Percentiles rank a stretch among this genome's conserved stretches.
These are phyloP conservation scores for Ondatra zibethicus DNA, from an alignment of 2,113 vertebrate genomes.

Conservation along the genomic window DNA sequence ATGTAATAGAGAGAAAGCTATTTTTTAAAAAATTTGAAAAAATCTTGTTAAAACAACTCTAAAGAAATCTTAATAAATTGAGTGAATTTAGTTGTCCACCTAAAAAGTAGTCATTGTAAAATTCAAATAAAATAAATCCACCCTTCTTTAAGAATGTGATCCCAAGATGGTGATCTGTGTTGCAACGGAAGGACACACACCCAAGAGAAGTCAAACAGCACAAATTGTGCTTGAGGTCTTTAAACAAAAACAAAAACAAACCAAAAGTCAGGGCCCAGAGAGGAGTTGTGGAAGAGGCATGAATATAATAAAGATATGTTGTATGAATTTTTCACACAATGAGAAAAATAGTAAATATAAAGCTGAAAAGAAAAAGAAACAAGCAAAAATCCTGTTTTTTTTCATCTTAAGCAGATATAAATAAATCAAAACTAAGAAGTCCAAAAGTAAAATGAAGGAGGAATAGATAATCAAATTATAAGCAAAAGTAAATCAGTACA, in stretches of 20 bases:
- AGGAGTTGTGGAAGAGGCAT: neutral
- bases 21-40: neutral
- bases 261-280: neutral
- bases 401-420: neutral
- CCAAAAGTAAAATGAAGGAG: neutral
- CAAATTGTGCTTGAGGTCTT: neutral
- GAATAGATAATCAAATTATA: no score
- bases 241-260: neutral
- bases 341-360: neutral
- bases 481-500: neutral
- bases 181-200: neutral
- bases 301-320: neutral
- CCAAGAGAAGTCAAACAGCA: neutral
- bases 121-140: neutral
- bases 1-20: neutral
- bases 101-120: neutral
- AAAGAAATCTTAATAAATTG: neutral
- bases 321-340: neutral
- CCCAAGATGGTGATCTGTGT: neutral
- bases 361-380: neutral
- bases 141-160: neutral
- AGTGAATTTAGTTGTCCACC: neutral
- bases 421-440: neutral
- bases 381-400: neutral
- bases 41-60: neutral